Percentiles rank a stretch among this genome's conserved stretches.
These are phyloP conservation scores for Plemyria rubiginata DNA, from an alignment of 2,888 invertebrate genomes.

Conservation along the genomic window DNA sequence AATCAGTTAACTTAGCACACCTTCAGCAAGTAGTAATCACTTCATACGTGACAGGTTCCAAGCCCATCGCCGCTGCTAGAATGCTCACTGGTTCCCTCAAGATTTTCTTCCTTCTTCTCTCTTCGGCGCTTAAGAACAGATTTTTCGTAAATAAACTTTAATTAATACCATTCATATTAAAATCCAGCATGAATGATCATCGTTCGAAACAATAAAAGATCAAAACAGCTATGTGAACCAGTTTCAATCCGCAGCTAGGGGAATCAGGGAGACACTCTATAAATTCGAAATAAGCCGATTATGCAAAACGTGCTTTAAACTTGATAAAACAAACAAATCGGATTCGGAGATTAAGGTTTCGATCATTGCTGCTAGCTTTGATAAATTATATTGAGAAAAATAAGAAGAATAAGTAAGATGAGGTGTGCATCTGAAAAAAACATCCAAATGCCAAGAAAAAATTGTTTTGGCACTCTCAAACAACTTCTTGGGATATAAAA, in stretches of 20 bases:
- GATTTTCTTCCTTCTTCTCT: too few species aligned
- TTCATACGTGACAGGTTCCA: too few species aligned
- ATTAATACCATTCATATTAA: constrained; percentile 31
- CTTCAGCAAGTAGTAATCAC: too few species aligned
- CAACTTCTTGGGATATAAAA: too few species aligned
- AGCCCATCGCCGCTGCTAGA: too few species aligned
- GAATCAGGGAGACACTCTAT: constrained; percentile 60
- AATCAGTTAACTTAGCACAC: too few species aligned
- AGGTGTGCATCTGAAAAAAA: too few species aligned
- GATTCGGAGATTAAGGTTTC: constrained; percentile 51
- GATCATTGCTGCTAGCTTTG: constrained; percentile 24
- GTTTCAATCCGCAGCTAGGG: constrained; percentile 52
- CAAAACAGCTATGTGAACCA: constrained; percentile 56
- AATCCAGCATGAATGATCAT: constrained; percentile 43
- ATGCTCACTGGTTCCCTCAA: too few species aligned
- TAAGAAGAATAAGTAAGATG: neutral
- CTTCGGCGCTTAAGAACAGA: too few species aligned
- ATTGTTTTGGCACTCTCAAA: too few species aligned
- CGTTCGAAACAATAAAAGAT: constrained; percentile 36
- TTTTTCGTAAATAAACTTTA: neutral
- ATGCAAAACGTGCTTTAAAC: constrained; percentile 63
- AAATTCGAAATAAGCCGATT: constrained; percentile 64
- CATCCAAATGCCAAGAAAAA: too few species aligned
- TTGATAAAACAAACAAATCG: constrained; percentile 33
- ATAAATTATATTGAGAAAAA: constrained; percentile 20